Evolutionary conservation across 2,797 vertebrate genomes (phyloP).

Genomic region (Protonibea diacanthus): DNA sequence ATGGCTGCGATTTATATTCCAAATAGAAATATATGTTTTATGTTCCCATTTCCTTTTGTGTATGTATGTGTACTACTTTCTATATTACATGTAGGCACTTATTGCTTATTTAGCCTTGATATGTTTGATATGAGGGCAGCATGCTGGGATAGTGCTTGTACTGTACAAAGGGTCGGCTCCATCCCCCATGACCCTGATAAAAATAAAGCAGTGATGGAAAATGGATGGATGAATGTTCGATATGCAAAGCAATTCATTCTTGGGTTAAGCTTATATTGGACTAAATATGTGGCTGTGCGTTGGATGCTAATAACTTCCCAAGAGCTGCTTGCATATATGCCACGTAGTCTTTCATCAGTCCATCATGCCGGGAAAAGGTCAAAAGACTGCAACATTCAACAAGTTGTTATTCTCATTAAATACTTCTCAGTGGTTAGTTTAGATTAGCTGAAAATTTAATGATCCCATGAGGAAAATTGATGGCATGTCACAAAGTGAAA

Average conservation of each 20-base stretch:
- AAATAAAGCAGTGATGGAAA: too few species aligned
- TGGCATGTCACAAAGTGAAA: constrained; percentile 36
- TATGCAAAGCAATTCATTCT: not conserved
- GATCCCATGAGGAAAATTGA: constrained; percentile 42
- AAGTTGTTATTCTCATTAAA: constrained; percentile 45
- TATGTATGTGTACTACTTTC: too few species aligned
- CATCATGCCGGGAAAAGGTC: constrained; percentile 26
- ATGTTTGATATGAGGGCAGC: not conserved
- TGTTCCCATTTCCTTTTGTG: not conserved
- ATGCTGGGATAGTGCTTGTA: too few species aligned
- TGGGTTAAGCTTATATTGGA: not conserved
- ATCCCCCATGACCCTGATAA: too few species aligned
- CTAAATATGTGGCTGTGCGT: not conserved
- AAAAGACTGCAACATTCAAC: constrained; percentile 32
- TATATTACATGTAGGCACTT: too few species aligned
- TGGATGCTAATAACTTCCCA: not conserved
- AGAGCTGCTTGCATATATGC: constrained; percentile 4
- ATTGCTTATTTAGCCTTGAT: too few species aligned
- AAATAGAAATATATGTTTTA: constrained; percentile 9
- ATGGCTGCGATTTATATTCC: not conserved
- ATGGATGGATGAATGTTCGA: not conserved
- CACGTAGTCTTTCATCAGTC: not conserved
- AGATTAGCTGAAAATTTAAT: constrained; percentile 54
- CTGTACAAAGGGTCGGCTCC: too few species aligned
- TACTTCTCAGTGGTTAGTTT: constrained; percentile 39